These are phyloP conservation scores for Zaprionus bogoriensis DNA, from an alignment of 2,888 invertebrate genomes.

Conservation along the genomic window DNA sequence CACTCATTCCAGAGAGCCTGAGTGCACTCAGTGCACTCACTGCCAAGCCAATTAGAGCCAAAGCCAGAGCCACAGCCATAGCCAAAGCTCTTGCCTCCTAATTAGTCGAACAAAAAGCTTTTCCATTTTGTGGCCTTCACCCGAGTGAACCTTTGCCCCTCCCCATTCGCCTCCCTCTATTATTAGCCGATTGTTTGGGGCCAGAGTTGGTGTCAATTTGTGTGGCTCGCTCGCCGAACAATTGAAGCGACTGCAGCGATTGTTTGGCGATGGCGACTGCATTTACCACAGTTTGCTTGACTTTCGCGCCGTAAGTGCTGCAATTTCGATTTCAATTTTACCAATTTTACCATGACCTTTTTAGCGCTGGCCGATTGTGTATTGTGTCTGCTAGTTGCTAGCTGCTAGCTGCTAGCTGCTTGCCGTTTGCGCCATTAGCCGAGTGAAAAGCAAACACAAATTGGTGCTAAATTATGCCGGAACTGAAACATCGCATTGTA, in stretches of 20 bases:
- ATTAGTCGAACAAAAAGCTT: conserved; percentile 35
- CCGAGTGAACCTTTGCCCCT: conserved; percentile 23
- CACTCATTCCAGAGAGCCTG: not conserved
- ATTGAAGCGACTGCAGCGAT: conserved; percentile 16
- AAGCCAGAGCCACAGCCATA: conserved; percentile 36
- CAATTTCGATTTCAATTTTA: conserved; percentile 74
- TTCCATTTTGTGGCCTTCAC: conserved; percentile 51
- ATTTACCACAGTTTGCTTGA: conserved; percentile 40
- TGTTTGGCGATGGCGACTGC: conserved; percentile 40
- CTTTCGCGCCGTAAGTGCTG: conserved; percentile 68
- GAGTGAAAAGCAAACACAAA: conserved; percentile 73
- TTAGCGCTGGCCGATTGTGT: conserved; percentile 12
- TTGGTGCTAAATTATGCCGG: conserved; percentile 77
- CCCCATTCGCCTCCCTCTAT: too few relatives aligned
- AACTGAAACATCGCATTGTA: conserved; percentile 52
- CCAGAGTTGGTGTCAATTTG: conserved; percentile 36
- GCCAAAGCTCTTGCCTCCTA: conserved; percentile 37
- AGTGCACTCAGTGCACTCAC: conserved; percentile 17
- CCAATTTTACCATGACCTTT: conserved; percentile 75
- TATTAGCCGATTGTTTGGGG: not conserved
- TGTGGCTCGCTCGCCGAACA: conserved; percentile 11
- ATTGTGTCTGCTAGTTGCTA: conserved; percentile 18
- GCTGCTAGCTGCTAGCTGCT: conserved; percentile 50
- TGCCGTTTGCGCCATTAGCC: conserved; percentile 61
- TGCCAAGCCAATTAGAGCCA: conserved; percentile 24